phyloP scores from a whole-genome alignment of 2,888 invertebrate genomes.

The Dasypogon diadema region DNA sequence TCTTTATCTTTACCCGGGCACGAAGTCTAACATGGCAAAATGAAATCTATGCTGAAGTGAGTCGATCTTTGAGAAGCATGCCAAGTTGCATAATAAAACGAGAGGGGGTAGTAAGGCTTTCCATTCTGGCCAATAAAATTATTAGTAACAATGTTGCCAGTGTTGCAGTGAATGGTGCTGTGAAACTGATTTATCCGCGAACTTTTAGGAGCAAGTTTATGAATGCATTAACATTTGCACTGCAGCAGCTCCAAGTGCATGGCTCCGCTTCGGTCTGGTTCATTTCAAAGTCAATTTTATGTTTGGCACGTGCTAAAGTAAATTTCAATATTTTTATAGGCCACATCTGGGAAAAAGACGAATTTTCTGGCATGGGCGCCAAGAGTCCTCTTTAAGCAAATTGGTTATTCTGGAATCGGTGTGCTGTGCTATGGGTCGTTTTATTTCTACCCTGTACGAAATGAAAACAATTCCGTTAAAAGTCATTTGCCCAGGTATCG shows the following conservation, averaged over 20 bases:
- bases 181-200: not conserved
- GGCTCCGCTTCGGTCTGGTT: slow-evolving; percentile 5
- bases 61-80: not conserved
- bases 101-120: not conserved
- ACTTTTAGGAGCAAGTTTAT: slow-evolving; percentile 5
- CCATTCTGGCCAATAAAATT: not conserved
- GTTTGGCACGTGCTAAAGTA: slow-evolving; percentile 4
- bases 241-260: not conserved
- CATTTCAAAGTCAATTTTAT: slow-evolving; percentile 7
- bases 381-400: not conserved
- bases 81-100: not conserved
- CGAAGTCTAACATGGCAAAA: not conserved
- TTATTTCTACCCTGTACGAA: too few species aligned
- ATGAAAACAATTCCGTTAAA: too few species aligned
- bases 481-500: too few species aligned
- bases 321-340: not conserved
- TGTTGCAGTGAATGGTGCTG: not conserved
- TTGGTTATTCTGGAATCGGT: not conserved
- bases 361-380: not conserved
- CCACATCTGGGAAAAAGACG: not conserved
- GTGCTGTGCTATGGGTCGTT: too few species aligned
- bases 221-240: slow-evolving; percentile 7
- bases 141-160: not conserved
- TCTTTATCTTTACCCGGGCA: not conserved
- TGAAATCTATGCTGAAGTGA: not conserved